phyloP scores from a whole-genome alignment of 92 coral and sea anemone species.

The Muricea muricata region DNA sequence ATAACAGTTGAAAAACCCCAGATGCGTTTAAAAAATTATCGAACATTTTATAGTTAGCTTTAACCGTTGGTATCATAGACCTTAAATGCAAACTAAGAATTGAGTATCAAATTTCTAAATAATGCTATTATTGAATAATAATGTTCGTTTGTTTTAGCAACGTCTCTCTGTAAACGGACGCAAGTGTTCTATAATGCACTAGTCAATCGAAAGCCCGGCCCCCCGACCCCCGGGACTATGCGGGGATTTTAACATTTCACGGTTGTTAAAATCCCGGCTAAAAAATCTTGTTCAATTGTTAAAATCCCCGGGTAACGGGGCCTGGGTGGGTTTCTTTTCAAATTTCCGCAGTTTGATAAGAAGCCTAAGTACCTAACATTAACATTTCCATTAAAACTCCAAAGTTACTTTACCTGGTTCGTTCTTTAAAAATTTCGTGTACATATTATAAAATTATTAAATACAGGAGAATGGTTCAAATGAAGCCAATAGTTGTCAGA shows the following conservation, averaged over 20 bases:
- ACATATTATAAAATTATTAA: neutral
- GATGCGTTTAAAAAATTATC: too few relatives aligned
- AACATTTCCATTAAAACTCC: neutral
- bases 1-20: too few relatives aligned
- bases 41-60: too few relatives aligned
- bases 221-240: neutral
- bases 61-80: too few relatives aligned
- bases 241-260: slow-evolving; percentile 4
- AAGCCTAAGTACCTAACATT: neutral
- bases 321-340: neutral
- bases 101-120: too few relatives aligned
- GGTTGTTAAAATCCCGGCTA: neutral
- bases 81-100: too few relatives aligned
- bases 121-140: too few relatives aligned
- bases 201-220: slow-evolving; percentile 9
- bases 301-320: neutral
- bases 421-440: neutral
- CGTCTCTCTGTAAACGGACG: too few relatives aligned
- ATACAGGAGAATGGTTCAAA: neutral
- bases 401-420: neutral
- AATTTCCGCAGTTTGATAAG: neutral
- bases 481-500: neutral
- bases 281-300: slow-evolving; percentile 3
- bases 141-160: too few relatives aligned
- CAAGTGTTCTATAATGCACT: slow-evolving; percentile 1